Percentiles rank a stretch among this genome's conserved stretches.
phyloP scores from a whole-genome alignment of 2,888 invertebrate genomes.

The Onthophagus sagittarius region DNA sequence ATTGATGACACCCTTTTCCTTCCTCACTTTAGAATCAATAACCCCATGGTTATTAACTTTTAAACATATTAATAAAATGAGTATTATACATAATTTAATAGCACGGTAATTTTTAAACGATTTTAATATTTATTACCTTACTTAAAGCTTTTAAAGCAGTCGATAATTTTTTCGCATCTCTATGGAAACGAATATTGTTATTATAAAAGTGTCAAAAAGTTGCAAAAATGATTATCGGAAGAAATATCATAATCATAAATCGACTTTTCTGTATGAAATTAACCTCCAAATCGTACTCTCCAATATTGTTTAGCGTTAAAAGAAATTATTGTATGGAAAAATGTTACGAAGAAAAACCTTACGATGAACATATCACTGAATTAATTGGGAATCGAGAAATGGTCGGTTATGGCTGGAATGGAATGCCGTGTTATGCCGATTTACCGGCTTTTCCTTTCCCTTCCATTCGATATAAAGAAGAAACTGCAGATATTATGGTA shows the following conservation, averaged over 20 bases:
- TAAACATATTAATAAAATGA: neutral
- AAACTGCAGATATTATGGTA: constrained; percentile 69
- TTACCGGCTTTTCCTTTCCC: constrained; percentile 68
- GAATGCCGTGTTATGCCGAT: constrained; percentile 69
- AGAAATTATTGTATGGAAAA: neutral
- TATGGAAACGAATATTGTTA: too few species aligned
- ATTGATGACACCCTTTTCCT: neutral
- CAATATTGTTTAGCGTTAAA: neutral
- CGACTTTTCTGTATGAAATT: neutral
- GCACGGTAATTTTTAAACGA: too few species aligned
- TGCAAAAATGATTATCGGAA: neutral
- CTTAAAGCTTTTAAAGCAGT: too few species aligned
- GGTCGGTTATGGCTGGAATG: constrained; percentile 84
- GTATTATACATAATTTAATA: neutral
- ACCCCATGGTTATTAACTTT: neutral
- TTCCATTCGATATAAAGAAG: constrained; percentile 76
- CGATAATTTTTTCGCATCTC: too few species aligned
- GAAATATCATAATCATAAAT: neutral
- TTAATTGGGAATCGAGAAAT: constrained; percentile 79
- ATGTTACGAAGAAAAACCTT: neutral
- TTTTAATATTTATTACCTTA: too few species aligned
- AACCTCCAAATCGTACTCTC: neutral
- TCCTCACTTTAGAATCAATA: neutral
- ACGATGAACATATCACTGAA: constrained; percentile 3
- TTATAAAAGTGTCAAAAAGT: too few species aligned